A percentile compares a stretch with the other conserved stretches of the same genome.
phyloP scores from a whole-genome alignment of 2,888 invertebrate species.

The Fragum fragum region DNA sequence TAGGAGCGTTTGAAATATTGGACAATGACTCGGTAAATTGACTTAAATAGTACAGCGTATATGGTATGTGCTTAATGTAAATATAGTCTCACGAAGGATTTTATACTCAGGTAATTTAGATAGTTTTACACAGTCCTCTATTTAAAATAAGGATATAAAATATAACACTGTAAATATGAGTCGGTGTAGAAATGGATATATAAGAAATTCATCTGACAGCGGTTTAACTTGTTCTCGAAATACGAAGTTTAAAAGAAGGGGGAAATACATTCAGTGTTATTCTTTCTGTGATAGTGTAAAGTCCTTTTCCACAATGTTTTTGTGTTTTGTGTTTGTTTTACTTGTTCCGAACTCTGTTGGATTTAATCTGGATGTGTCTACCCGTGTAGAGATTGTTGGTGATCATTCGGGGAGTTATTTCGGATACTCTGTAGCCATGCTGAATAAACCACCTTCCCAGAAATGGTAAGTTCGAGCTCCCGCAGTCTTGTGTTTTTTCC shows the following conservation, averaged over 20 bases:
- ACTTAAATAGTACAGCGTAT: neutral
- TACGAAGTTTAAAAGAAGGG: conserved; percentile 6
- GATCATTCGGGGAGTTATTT: conserved; percentile 50
- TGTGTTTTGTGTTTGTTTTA: conserved; percentile 11
- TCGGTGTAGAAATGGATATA: neutral
- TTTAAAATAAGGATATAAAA: neutral
- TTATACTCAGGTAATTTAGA: conserved; percentile 1
- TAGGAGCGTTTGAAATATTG: neutral
- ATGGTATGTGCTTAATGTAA: conserved; percentile 3
- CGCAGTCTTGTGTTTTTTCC: too few relatives aligned
- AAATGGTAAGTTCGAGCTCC: conserved; percentile 50
- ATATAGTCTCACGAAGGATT: neutral
- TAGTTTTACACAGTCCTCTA: neutral
- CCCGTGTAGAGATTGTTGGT: conserved; percentile 36
- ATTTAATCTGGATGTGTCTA: conserved; percentile 53
- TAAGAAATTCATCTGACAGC: neutral
- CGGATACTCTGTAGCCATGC: conserved; percentile 60
- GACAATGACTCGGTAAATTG: neutral
- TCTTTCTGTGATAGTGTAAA: neutral
- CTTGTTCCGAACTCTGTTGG: conserved; percentile 18
- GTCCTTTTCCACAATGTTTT: conserved; percentile 3
- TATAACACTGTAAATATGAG: neutral
- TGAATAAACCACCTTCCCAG: conserved; percentile 32
- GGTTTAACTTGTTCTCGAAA: neutral
- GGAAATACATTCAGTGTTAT: neutral